Evolutionary conservation across 2,888 invertebrate genomes (phyloP), one percentile per base, ranked within the genome.

Genomic region (Drosophila parthenogenetica): DNA sequence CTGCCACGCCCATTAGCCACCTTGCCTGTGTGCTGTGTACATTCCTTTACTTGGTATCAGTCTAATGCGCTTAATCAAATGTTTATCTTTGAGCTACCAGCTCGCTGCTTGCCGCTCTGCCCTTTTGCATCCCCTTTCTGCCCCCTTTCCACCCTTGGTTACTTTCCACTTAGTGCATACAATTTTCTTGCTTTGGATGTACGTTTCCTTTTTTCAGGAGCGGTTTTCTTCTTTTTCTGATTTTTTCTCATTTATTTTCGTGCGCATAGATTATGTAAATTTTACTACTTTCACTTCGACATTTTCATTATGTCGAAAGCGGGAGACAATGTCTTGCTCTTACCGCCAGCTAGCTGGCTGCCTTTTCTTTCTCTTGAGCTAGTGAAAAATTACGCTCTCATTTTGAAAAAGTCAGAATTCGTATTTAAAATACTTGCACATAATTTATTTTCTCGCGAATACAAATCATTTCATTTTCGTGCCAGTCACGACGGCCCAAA

Each of bases 361-460:
- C 29, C 16, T 7, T 14, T 32, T 11, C 5, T 14, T 32, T 1
- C 45, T 17, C 35, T 49, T 50, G 17, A 40, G 59, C 37, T 60
- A 32, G 67, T 87, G 81, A 89, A 87, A 89, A 89, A 89, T 84
- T 77, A 85, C 78, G 72, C 32, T 68, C 68, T 83, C 89, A 83
- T 87, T 89, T 82, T 55, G 66, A 40, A 65, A 63, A 58, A 73
- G 70, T 73, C 71, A 71, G 64, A 68, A 72, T 68, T 78, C 81
- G 86, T 87, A 89, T 89, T 85, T 89, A 89, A 87, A 83, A 87
- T 85, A 89, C 88, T 89, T 87, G 78, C 87, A 85, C 88, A 85
- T 85, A 85, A 85, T 85, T 85, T 89, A 87, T 84, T 87, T 84
- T 84, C 79, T 60, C 81, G 76, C 76, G 85, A 79, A 85, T 89